Conservation (phyloP, 1,140 invertebrate species). For the Heliconius nattereri region DNA sequence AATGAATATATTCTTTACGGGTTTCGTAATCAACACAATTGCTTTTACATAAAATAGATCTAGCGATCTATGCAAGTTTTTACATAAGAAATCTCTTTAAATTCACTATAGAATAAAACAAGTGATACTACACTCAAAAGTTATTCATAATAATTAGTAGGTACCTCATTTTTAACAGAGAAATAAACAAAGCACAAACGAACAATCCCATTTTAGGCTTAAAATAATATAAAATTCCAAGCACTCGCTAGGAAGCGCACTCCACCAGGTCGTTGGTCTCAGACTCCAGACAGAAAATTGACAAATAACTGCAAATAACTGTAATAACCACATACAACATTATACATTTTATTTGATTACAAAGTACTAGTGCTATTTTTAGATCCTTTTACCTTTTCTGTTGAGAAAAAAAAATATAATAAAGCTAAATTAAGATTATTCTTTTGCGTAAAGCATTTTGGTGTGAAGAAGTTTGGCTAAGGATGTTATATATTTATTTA, state of each 20-base stretch:
- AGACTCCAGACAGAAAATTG: conserved; percentile 17
- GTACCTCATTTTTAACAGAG: background rate
- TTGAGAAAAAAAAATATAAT: background rate
- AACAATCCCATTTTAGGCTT: background rate
- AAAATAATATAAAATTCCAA: background rate
- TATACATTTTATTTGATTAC: conserved; percentile 13
- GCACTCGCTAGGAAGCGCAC: conserved; percentile 3
- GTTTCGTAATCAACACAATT: no score
- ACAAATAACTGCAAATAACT: background rate
- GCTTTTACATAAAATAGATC: no score
- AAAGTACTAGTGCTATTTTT: background rate
- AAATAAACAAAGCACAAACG: background rate
- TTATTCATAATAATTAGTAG: background rate
- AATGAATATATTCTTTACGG: no score
- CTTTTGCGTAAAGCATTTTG: no score
- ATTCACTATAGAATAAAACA: background rate
- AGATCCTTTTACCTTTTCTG: background rate
- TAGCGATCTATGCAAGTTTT: no score
- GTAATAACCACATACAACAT: background rate
- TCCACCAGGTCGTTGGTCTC: conserved; percentile 2
- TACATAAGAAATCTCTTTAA: background rate
- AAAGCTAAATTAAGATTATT: no score
- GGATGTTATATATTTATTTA: no score
- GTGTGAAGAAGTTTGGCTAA: no score
- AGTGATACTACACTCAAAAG: background rate